These are phyloP conservation scores for Melanerpes formicivorus DNA, from an alignment of 2,113 vertebrate species.

Conservation along the genomic window DNA sequence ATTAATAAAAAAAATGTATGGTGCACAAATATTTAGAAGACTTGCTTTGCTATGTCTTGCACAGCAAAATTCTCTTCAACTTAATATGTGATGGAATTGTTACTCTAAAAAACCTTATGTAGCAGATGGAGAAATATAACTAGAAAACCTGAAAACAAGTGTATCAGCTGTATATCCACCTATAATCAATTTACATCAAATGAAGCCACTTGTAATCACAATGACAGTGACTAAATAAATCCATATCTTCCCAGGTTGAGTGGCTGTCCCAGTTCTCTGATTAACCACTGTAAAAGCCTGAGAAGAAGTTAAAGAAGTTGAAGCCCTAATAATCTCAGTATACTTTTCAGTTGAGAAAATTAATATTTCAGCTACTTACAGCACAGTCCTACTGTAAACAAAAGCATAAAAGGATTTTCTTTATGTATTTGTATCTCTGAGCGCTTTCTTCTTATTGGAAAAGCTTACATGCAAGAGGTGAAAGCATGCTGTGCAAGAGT, in stretches of 20 bases:
- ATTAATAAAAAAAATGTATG: not conserved
- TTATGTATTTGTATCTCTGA: not conserved
- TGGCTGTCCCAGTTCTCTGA: not conserved
- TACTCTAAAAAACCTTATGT: not conserved
- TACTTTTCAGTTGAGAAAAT: slow-evolving; percentile 2
- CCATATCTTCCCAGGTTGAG: not conserved
- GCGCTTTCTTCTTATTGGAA: not conserved
- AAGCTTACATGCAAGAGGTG: not conserved
- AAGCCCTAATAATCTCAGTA: slow-evolving; percentile 2
- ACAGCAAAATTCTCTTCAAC: not conserved
- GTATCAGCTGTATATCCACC: not conserved
- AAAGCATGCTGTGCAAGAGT: not conserved
- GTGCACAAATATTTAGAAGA: not conserved
- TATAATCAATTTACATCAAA: not conserved
- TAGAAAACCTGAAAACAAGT: not conserved
- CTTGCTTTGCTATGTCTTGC: not conserved
- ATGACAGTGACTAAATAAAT: not conserved
- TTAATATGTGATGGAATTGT: not conserved
- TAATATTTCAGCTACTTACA: not conserved
- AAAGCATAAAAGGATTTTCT: slow-evolving; percentile 32
- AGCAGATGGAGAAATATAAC: not conserved
- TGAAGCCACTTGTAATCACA: not conserved
- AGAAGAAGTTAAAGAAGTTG: not conserved
- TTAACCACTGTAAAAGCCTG: not conserved
- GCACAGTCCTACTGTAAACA: not conserved